Percentiles rank a stretch among this genome's conserved stretches.
phyloP scores from a whole-genome alignment of 2,113 vertebrate genomes.

The Crotalus tigris region DNA sequence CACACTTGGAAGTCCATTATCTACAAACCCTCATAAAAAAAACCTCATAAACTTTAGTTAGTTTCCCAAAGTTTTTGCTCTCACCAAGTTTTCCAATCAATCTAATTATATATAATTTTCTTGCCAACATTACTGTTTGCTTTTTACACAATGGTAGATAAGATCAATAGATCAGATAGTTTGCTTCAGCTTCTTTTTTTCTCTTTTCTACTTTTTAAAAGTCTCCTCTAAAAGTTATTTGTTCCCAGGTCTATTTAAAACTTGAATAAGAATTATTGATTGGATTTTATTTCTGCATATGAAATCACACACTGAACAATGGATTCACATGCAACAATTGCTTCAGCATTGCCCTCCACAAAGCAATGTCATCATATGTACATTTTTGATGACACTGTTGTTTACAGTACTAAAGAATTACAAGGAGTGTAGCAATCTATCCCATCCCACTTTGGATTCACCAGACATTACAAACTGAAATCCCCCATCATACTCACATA shows the following conservation, averaged over 20 bases:
- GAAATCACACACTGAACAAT: background rate
- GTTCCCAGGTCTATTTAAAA: background rate
- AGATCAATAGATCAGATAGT: background rate
- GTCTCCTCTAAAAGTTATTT: background rate
- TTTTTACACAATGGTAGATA: background rate
- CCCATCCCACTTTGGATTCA: background rate
- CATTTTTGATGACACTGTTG: background rate
- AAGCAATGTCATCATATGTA: background rate
- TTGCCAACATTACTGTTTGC: background rate
- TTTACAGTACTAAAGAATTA: background rate
- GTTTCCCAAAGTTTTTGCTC: background rate
- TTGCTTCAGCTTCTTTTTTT: background rate
- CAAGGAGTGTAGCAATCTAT: background rate
- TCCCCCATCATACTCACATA: background rate
- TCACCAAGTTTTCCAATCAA: background rate
- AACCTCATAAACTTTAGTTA: background rate
- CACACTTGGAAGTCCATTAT: background rate
- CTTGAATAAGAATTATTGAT: background rate
- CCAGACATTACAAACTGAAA: background rate
- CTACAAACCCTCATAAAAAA: background rate
- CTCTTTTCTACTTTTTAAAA: background rate
- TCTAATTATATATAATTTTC: background rate
- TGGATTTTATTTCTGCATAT: constrained; percentile 9
- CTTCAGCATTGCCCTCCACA: background rate
- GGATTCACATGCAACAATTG: background rate